phyloP scores from a whole-genome alignment of 2,113 vertebrate genomes.

The Tauraco erythrolophus region DNA sequence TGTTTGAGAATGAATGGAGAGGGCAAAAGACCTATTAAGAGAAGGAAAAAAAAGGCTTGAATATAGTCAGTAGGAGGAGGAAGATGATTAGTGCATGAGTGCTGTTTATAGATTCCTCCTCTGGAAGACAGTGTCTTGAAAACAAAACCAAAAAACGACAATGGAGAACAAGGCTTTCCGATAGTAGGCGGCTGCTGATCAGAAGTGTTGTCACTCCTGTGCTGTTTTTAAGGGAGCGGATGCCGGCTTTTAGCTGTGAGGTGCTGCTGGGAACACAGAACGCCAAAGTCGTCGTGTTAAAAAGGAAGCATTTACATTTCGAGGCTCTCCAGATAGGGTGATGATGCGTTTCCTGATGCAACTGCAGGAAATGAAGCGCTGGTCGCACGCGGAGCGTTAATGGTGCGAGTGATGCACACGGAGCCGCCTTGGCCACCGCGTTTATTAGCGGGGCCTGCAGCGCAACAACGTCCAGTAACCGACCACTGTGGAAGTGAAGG shows the following conservation, averaged over 20 bases:
- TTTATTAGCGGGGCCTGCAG: neutral
- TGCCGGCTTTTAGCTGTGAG: neutral
- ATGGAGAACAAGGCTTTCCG: neutral
- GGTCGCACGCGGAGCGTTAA: neutral
- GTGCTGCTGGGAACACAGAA: neutral
- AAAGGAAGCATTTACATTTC: accelerated
- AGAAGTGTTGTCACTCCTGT: accelerated
- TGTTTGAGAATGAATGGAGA: neutral
- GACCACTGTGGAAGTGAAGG: neutral
- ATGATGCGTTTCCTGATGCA: accelerated
- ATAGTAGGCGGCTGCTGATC: neutral
- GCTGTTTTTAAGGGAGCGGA: neutral
- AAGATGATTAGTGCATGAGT: neutral
- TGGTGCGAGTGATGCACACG: accelerated
- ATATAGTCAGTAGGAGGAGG: neutral
- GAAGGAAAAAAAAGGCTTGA: neutral
- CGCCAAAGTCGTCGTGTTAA: neutral
- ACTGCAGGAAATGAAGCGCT: neutral
- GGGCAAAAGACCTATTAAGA: neutral
- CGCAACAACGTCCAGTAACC: neutral
- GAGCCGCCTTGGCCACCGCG: neutral
- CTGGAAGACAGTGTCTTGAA: neutral
- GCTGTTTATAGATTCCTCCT: neutral
- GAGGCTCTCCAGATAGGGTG: accelerated
- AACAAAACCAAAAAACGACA: neutral